Base-by-base conservation (phyloP, 2,113 vertebrate genomes). In the Oryzias celebensis region DNA sequence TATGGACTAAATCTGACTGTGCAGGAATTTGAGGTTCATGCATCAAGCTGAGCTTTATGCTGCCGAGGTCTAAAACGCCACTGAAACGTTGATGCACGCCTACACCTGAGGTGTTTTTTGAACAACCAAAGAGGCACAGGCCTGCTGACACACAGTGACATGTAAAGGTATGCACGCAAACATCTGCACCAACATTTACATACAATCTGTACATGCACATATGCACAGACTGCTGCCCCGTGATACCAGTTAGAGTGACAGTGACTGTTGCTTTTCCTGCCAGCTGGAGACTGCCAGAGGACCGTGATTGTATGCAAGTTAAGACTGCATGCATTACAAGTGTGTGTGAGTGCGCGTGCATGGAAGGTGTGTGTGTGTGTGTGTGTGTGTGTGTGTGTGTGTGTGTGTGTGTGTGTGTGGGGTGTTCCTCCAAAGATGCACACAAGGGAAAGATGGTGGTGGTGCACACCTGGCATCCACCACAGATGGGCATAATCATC, bases 401-500 rank as follows among this genome's bases (percentile, higher is more conserved):
- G n/a, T n/a, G 45, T n/a, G 45, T 31, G 46, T 18, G 15, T 41
- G 60, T 51, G 24, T 60, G 26, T 31, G 60, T 3, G 60, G 55
- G 49, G 57, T 63, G 58, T 65, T 64, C 64, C 69, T 52, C 75
- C 52, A 20, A 61, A 50, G 73, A 57, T 58, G 68, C 48, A 66
- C 68, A 69, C 70, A 77, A 45, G 59, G 50, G 68, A 62, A 65
- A 48, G 20, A 18, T 17, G n/a, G 12, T 41, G 56, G 46, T 10
- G 64, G 43, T 83, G 77, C 89, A 88, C 91, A 92, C 90, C 90
- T 92, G 90, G 88, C 88, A 88, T 88, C 81, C 60, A 44, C 84
- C 90, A 90, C 84, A 91, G 90, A 90, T 91, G 90, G 88, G 86
- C 83, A 88, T 85, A 91, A 91, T 90, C 87, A 91, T 89, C 87